Conservation (phyloP, 2,888 invertebrate species). For the Aspidiotus rigidus region DNA sequence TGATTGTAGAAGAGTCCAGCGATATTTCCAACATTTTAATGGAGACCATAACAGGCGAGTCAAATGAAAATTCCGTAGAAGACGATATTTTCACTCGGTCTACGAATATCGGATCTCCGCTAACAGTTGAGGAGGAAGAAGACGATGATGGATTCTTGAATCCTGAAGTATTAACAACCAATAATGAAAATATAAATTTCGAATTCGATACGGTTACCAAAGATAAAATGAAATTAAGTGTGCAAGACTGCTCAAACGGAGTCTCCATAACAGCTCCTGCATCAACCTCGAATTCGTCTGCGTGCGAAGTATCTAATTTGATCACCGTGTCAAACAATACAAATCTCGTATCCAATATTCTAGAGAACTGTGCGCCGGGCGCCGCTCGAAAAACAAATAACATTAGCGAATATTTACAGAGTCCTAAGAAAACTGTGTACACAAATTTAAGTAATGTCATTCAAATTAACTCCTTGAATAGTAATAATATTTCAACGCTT, state of each 20-base stretch:
- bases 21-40: slow-evolving; percentile 7
- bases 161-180: no score
- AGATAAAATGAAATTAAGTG: background rate
- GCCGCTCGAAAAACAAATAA: background rate
- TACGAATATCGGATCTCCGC: background rate
- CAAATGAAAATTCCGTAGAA: background rate
- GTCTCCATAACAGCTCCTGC: background rate
- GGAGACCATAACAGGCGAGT: background rate
- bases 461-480: slow-evolving; percentile 3
- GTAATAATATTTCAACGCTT: slow-evolving; percentile 13
- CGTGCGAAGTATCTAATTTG: slow-evolving; percentile 8
- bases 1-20: background rate
- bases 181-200: background rate
- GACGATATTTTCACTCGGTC: background rate
- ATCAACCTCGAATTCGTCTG: background rate
- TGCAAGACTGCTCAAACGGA: background rate
- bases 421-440: background rate
- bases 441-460: slow-evolving; percentile 10
- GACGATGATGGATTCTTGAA: background rate
- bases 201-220: no score
- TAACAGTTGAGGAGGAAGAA: background rate
- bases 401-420: background rate
- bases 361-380: background rate
- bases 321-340: slow-evolving; percentile 9
- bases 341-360: slow-evolving; percentile 1